Conservation (phyloP, 2,113 vertebrate species). For the pig (Sus scrofa) region DNA sequence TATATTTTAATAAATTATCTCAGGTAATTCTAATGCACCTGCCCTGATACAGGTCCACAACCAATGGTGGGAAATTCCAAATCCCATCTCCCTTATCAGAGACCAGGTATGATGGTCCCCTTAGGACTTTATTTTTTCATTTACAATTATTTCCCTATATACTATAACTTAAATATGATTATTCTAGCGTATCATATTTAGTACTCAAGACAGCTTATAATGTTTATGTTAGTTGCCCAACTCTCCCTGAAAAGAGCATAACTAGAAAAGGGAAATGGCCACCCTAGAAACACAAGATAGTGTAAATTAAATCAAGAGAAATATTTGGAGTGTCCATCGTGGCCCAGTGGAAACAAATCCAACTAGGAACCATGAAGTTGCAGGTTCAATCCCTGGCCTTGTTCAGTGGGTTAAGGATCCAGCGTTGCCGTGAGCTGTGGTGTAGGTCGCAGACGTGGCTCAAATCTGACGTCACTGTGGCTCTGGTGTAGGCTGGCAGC, state of each 20-base stretch:
- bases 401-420: no score
- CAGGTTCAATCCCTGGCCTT: no score
- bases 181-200: not conserved
- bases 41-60: not conserved
- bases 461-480: no score
- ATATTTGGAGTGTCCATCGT: no score
- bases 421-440: no score
- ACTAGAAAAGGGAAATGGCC: not conserved
- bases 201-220: not conserved
- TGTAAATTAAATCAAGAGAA: constrained; percentile 35
- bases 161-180: not conserved
- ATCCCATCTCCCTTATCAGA: not conserved
- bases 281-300: not conserved
- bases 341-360: no score
- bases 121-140: not conserved
- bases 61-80: not conserved
- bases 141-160: not conserved
- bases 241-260: not conserved
- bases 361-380: no score
- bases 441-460: no score
- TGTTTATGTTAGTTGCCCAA: not conserved
- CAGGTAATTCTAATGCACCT: not conserved
- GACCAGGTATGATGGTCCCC: not conserved
- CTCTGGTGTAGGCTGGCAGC: no score
- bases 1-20: constrained; percentile 6